phyloP scores from a whole-genome alignment of 2,113 vertebrate species.

The Formicarius rufipectus region DNA sequence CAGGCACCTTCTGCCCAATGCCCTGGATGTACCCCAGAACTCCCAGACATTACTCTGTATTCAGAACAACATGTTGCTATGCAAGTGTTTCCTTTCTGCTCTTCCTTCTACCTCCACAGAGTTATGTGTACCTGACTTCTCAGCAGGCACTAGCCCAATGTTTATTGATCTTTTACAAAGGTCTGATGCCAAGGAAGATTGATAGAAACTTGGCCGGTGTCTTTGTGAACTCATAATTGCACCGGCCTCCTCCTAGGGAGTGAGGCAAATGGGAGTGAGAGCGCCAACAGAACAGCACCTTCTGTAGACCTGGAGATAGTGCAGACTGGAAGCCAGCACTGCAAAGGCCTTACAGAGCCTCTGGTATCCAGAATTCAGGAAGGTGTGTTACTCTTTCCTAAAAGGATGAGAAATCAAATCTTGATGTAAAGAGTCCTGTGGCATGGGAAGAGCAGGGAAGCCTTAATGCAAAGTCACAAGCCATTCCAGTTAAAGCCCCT shows the following conservation, averaged over 20 bases:
- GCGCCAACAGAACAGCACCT: neutral
- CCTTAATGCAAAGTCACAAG: neutral
- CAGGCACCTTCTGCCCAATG: neutral
- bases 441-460: neutral
- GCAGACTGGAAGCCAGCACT: neutral
- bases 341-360: neutral
- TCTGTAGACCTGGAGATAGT: neutral
- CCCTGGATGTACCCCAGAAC: neutral
- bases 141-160: neutral
- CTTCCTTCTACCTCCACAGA: neutral
- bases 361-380: neutral
- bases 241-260: neutral
- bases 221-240: neutral
- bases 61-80: neutral
- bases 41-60: neutral
- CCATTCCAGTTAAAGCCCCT: neutral
- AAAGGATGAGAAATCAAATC: neutral
- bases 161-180: slow-evolving; percentile 2
- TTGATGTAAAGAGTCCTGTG: neutral
- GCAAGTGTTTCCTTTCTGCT: neutral
- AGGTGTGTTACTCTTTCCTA: neutral
- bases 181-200: neutral
- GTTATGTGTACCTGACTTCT: fast-evolving
- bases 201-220: neutral
- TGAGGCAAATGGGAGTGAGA: neutral